Conservation (phyloP, 2,113 vertebrate genomes). For the Ivindomyrus marchei region DNA sequence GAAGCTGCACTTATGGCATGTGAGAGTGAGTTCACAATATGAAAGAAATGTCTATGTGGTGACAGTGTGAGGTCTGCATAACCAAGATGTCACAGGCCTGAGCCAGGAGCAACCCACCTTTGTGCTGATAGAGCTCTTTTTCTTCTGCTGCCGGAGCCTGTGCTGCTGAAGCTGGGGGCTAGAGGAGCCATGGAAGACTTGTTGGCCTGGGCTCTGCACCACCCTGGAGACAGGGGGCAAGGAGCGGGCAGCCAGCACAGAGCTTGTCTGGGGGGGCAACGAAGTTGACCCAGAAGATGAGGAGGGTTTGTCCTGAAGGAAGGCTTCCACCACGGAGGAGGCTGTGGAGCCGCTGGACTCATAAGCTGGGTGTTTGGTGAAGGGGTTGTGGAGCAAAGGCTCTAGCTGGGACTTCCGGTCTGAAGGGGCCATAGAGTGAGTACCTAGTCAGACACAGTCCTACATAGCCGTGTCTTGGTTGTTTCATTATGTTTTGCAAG, state of each 20-base stretch:
- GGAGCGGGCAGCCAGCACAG: neutral
- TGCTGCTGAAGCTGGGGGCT: conserved; percentile 92
- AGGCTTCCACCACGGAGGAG: conserved; percentile 88
- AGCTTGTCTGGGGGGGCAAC: conserved; percentile 51
- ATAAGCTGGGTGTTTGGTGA: conserved; percentile 85
- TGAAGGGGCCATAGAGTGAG: conserved; percentile 32
- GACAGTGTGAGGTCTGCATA: neutral
- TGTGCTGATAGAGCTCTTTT: conserved; percentile 81
- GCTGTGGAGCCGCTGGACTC: conserved; percentile 57
- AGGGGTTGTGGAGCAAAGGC: conserved; percentile 73
- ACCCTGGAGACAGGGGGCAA: conserved; percentile 55
- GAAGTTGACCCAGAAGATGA: conserved; percentile 44
- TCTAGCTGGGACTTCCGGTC: conserved; percentile 82
- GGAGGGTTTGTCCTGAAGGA: conserved; percentile 81
- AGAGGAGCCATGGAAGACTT: conserved; percentile 81
- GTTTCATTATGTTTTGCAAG: neutral
- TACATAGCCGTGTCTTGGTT: neutral
- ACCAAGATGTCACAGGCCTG: neutral
- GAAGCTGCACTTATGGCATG: neutral
- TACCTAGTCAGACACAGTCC: neutral
- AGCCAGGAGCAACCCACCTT: conserved; percentile 64
- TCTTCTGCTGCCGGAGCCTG: conserved; percentile 92
- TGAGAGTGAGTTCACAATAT: neutral
- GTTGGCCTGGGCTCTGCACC: conserved; percentile 57
- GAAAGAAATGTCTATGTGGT: neutral